Evolutionary conservation across 2,797 vertebrate species (phyloP), one percentile per base, ranked within the genome.

Genomic region (Leontopithecus rosalia): DNA sequence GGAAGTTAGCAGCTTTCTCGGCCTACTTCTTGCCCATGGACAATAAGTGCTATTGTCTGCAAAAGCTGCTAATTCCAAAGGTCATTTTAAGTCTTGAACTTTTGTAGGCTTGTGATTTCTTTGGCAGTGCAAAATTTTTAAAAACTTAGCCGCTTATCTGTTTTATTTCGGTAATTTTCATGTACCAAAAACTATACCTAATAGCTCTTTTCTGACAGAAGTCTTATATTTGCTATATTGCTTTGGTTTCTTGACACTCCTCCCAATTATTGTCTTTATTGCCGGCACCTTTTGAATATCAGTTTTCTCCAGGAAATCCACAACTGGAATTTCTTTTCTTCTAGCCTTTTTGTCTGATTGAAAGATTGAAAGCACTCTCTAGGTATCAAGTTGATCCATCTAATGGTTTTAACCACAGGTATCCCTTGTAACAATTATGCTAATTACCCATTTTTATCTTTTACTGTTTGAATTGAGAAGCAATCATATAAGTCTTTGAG

Each of bases 381-480:
- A 15, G 5, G 15, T 83, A 9, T 92, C 73, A 95, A 72, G 46
- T 89, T 76, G 30, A 50, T 84, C n/a, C 48, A 94, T 20, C 15
- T 67, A 95, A 73, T 84, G 15, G 6, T 84, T 95, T 88, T 82
- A 90, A 90, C 41, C 83, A 92, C 46, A 72, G 7, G 36, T 67
- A 2, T 75, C 17, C 36, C 55, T 95, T 91, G 33, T 6, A 88
- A 85, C 5, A 81, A 61, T 85, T 94, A 26, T 8, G 84, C 76
- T 24, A 91, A 79, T 88, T 88, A 73, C 7, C 85, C 19, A 58
- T 95, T 97, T 77, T 90, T 87, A 89, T 83, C 26, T 84, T 81
- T 83, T 84, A 26, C 8, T 86, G 4, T 93, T 93, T 95, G 15
- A 52, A 50, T 57, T 94, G 26, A 70, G 33, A 88, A 77, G 7